Evolutionary conservation across 64 coral and sea anemone genomes (phyloP).

Genomic region (Actinia tenebrosa): DNA sequence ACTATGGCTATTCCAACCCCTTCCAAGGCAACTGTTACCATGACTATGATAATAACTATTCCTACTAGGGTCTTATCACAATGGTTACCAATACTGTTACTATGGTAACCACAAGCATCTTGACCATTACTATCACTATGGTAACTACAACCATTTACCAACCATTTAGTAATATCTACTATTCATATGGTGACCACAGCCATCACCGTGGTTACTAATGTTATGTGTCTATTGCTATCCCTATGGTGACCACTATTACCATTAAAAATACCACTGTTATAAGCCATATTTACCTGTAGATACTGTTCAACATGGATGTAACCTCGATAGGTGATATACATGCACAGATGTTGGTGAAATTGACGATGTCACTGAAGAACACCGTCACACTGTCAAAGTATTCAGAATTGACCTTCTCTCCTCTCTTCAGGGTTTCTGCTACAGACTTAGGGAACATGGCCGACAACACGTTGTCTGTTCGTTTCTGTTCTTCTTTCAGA

Average conservation of each 20-base stretch:
- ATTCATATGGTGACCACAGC: conserved; percentile 23
- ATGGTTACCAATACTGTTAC: neutral
- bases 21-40: too few species aligned
- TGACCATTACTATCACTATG: neutral
- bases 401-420: conserved; percentile 55
- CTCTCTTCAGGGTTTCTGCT: conserved; percentile 68
- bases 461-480: conserved; percentile 57
- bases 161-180: neutral
- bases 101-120: neutral
- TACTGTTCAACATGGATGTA: conserved; percentile 55
- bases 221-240: conserved; percentile 7
- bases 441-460: conserved; percentile 74
- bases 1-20: too few species aligned
- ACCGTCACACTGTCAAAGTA: conserved; percentile 87
- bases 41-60: neutral
- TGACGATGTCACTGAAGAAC: conserved; percentile 78
- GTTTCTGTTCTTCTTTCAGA: conserved; percentile 61
- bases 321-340: conserved; percentile 63
- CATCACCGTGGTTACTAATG: conserved; percentile 50
- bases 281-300: conserved; percentile 35
- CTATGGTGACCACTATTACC: neutral
- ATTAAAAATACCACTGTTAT: neutral
- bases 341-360: conserved; percentile 79
- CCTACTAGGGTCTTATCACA: neutral
- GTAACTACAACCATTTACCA: neutral